These are phyloP conservation scores for Ditula angustiorana DNA, from an alignment of 2,888 invertebrate genomes.

Conservation along the genomic window DNA sequence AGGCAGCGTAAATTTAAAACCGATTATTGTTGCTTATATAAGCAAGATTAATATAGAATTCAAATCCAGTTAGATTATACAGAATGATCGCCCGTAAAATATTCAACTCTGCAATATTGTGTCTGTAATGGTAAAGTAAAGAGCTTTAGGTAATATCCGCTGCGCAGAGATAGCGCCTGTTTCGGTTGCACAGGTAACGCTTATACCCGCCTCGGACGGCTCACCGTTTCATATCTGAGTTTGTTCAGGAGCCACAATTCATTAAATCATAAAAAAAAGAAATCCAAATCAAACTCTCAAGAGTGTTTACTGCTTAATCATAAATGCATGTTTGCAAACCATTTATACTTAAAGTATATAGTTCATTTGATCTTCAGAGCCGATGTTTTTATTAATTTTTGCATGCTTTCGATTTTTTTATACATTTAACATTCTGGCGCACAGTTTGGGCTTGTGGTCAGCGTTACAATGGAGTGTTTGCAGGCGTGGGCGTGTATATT, in stretches of 20 bases:
- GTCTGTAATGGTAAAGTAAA: conserved; percentile 13
- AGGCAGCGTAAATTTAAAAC: too few relatives aligned
- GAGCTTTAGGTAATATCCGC: conserved; percentile 29
- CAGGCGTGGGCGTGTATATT: conserved; percentile 96
- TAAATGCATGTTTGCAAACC: conserved; percentile 14
- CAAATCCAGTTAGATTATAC: neutral
- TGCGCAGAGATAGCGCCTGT: conserved; percentile 22
- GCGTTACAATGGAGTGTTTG: conserved; percentile 56
- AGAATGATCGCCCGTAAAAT: neutral
- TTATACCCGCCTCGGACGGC: conserved; percentile 21
- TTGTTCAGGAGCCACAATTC: conserved; percentile 36
- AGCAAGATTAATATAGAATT: neutral
- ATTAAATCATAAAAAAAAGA: neutral
- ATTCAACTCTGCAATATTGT: conserved; percentile 2
- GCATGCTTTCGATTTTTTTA: conserved; percentile 26
- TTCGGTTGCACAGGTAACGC: conserved; percentile 18
- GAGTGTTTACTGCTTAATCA: neutral
- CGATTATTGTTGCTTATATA: neutral
- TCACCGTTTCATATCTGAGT: conserved; percentile 38
- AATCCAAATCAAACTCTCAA: conserved; percentile 2
- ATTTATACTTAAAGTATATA: conserved; percentile 10
- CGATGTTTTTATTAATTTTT: conserved; percentile 8
- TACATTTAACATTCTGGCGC: conserved; percentile 4
- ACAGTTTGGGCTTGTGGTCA: conserved; percentile 16
- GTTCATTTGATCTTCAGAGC: neutral